These are phyloP conservation scores for Scolanthus callimorphus DNA, from an alignment of 92 coral and sea anemone genomes.

Conservation along the genomic window DNA sequence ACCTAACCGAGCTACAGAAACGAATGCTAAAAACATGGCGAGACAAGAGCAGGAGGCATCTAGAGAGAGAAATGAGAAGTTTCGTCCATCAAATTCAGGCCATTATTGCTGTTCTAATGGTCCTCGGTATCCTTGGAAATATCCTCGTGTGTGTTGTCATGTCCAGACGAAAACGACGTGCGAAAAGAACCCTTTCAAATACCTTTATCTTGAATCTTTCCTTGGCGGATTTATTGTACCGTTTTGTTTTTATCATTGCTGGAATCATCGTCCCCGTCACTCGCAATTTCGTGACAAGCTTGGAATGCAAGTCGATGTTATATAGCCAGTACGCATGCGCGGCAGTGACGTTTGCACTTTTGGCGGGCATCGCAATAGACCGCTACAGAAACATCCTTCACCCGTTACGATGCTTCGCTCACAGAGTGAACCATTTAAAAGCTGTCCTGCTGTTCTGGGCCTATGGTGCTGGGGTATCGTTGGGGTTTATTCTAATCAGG, in stretches of 20 bases:
- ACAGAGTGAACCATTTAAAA: neutral
- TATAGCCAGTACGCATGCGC: slow-evolving; percentile 48
- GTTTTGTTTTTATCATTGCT: slow-evolving; percentile 17
- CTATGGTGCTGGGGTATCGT: slow-evolving; percentile 1
- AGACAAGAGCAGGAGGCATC: neutral
- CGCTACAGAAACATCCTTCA: slow-evolving; percentile 56
- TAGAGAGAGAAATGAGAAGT: neutral
- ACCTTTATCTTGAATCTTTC: slow-evolving; percentile 13
- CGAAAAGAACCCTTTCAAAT: slow-evolving; percentile 6
- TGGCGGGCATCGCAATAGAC: slow-evolving; percentile 70
- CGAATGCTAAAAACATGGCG: too few relatives aligned
- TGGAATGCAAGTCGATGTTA: slow-evolving; percentile 38
- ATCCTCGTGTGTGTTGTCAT: slow-evolving; percentile 56
- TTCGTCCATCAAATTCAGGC: neutral
- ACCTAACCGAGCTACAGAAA: too few relatives aligned
- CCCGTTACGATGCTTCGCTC: slow-evolving; percentile 31
- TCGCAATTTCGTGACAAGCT: neutral
- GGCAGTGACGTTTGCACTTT: slow-evolving; percentile 49
- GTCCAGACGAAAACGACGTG: slow-evolving; percentile 4
- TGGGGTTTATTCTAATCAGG: slow-evolving; percentile 12
- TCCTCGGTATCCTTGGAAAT: slow-evolving; percentile 41
- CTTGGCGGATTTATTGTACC: slow-evolving; percentile 16
- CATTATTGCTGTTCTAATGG: slow-evolving; percentile 12
- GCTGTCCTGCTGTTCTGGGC: neutral
- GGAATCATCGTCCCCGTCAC: slow-evolving; percentile 9